These are phyloP conservation scores for Typhlichthys eigenmanni DNA, from an alignment of 2,797 vertebrate genomes.

Conservation along the genomic window DNA sequence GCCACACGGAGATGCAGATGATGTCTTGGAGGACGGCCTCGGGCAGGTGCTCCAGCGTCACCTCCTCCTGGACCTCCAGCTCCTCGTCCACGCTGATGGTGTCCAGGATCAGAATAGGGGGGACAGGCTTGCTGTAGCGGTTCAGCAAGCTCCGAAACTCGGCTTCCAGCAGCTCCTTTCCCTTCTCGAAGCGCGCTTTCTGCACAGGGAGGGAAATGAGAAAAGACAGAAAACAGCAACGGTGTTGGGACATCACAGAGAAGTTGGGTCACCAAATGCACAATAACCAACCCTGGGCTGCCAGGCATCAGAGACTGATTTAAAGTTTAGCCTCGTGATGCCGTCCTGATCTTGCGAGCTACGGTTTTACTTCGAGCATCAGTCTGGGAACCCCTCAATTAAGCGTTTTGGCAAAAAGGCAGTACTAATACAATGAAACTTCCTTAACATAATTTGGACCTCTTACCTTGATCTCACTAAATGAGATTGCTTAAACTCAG, in stretches of 20 bases:
- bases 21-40: constrained; percentile 88
- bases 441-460: too few relatives aligned
- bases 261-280: not conserved
- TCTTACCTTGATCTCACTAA: too few relatives aligned
- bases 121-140: constrained; percentile 91
- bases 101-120: constrained; percentile 93
- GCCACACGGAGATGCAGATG: constrained; percentile 92
- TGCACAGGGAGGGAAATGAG: constrained; percentile 44
- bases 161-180: constrained; percentile 92
- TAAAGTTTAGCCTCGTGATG: too few relatives aligned
- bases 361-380: too few relatives aligned
- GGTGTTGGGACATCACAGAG: not conserved
- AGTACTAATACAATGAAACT: too few relatives aligned
- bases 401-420: too few relatives aligned
- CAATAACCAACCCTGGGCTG: too few relatives aligned
- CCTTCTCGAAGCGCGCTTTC: constrained; percentile 95
- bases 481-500: too few relatives aligned
- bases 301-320: not conserved
- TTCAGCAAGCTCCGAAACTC: constrained; percentile 93
- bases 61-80: constrained; percentile 89
- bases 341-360: too few relatives aligned
- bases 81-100: constrained; percentile 90
- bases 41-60: constrained; percentile 89
- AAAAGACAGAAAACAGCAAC: not conserved
- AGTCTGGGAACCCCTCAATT: too few relatives aligned